phyloP scores from a whole-genome alignment of 1,140 invertebrate species.

The Zaprionus africanus region DNA sequence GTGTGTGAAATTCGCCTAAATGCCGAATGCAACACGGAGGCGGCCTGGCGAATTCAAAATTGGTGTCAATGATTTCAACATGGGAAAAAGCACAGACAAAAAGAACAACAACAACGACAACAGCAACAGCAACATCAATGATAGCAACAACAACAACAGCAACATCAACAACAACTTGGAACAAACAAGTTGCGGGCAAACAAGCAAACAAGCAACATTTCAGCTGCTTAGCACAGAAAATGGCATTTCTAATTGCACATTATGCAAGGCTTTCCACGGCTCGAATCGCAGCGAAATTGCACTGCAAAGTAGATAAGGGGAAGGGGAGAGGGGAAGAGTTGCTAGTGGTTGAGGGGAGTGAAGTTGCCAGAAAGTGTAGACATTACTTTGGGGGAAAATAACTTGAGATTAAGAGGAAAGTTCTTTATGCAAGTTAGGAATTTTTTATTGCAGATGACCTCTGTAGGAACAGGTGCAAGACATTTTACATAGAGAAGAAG shows the following conservation, averaged over 20 bases:
- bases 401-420: neutral
- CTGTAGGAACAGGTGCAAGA: too few relatives aligned
- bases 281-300: constrained; percentile 34
- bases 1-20: constrained; percentile 76
- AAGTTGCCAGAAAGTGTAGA: constrained; percentile 2
- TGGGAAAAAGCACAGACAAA: constrained; percentile 62
- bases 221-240: constrained; percentile 56
- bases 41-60: constrained; percentile 58
- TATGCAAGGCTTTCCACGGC: constrained; percentile 66
- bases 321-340: neutral
- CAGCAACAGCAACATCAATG: constrained; percentile 5
- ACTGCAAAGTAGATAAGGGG: constrained; percentile 9
- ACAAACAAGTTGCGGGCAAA: constrained; percentile 28
- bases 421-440: too few relatives aligned
- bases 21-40: constrained; percentile 52
- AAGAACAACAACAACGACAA: constrained; percentile 31
- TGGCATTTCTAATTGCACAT: constrained; percentile 77
- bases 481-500: too few relatives aligned
- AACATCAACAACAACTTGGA: constrained; percentile 11
- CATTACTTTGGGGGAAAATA: neutral
- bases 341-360: neutral
- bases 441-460: too few relatives aligned
- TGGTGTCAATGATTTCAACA: constrained; percentile 80
- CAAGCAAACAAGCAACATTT: constrained; percentile 40
- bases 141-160: constrained; percentile 3